A percentile compares a stretch with the other conserved stretches of the same genome.
These are phyloP conservation scores for Xiphophorus hellerii DNA, from an alignment of 2,113 vertebrate species.

Conservation along the genomic window DNA sequence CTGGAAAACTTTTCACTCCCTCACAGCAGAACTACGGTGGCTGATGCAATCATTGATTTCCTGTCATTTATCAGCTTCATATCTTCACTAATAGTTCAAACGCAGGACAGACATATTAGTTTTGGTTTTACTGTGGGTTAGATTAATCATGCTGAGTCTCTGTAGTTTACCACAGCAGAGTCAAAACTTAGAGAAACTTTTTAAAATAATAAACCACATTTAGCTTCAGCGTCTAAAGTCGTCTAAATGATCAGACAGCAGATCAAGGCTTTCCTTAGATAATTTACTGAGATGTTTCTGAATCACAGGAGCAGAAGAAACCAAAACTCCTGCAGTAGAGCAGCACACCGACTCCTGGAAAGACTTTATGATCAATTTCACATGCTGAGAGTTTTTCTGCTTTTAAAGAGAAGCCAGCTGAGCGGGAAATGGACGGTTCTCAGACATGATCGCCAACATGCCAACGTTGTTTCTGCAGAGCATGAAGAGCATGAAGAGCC, in stretches of 20 bases:
- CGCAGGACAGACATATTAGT: background rate
- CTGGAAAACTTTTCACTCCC: conserved; percentile 25
- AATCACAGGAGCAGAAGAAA: background rate
- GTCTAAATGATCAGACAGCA: too few relatives aligned
- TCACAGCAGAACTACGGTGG: background rate
- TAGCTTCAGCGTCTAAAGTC: background rate
- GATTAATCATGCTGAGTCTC: background rate
- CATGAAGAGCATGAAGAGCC: too few relatives aligned
- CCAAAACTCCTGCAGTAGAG: background rate
- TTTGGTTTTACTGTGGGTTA: background rate
- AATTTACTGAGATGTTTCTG: background rate
- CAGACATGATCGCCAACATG: too few relatives aligned
- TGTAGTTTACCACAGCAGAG: too few relatives aligned
- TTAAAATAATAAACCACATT: background rate
- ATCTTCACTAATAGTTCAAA: background rate
- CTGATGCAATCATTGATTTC: conserved; percentile 7
- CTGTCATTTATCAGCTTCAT: background rate
- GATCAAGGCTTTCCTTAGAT: too few relatives aligned
- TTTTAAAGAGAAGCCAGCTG: too few relatives aligned
- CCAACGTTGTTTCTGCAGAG: too few relatives aligned
- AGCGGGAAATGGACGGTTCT: too few relatives aligned
- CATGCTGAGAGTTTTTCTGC: background rate
- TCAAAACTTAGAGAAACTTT: background rate
- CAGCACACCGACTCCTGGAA: background rate
- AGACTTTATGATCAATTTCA: background rate